These are phyloP conservation scores for Myotis daubentonii DNA, from an alignment of 2,797 vertebrate species.

Conservation along the genomic window DNA sequence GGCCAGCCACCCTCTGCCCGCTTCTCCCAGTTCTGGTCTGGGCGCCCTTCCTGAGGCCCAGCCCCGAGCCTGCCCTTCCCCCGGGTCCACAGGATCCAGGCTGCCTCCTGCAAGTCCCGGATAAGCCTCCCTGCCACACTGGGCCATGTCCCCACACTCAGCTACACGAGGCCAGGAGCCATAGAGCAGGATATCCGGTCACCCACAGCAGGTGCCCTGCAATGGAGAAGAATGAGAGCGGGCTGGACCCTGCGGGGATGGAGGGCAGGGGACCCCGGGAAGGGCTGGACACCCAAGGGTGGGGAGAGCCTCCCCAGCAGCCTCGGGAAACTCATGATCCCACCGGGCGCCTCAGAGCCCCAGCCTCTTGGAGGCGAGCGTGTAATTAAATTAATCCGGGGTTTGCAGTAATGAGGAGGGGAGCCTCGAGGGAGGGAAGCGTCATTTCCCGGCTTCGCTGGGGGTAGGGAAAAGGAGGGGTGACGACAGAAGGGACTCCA, in stretches of 20 bases:
- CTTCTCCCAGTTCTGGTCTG: background rate
- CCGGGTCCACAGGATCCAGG: background rate
- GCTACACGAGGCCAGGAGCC: background rate
- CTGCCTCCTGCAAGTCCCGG: background rate
- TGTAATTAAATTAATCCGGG: slow-evolving; percentile 77
- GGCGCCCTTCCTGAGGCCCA: background rate
- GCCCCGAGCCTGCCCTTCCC: background rate
- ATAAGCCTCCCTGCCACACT: background rate
- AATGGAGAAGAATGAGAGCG: background rate
- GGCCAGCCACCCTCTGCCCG: background rate
- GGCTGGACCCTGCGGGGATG: fast-evolving
- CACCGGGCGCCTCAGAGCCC: background rate
- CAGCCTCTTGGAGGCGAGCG: background rate
- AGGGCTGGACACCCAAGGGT: background rate
- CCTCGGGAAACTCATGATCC: background rate
- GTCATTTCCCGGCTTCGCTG: background rate
- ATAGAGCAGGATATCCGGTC: background rate
- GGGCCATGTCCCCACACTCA: background rate
- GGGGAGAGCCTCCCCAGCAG: background rate
- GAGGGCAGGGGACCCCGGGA: fast-evolving
- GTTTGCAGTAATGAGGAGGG: background rate
- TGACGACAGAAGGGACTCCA: background rate
- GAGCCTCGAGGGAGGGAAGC: background rate
- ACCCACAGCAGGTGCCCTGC: background rate
- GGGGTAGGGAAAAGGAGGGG: background rate